A percentile compares a stretch with the other conserved stretches of the same genome.
Conservation (phyloP, 2,888 invertebrate species). For the Dryomyza anilis region DNA sequence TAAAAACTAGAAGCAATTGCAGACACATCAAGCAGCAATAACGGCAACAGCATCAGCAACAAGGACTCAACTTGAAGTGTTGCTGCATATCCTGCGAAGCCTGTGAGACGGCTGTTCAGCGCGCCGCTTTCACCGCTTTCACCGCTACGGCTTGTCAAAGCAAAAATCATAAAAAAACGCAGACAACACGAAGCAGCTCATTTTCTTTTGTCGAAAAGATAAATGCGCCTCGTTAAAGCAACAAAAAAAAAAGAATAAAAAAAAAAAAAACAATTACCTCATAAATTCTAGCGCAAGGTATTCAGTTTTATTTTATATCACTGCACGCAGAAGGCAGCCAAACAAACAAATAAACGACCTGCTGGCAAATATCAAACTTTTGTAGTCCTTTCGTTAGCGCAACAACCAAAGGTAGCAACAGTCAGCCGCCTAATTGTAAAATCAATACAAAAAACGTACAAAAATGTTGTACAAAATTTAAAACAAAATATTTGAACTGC, state of each 20-base stretch:
- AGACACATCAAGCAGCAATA: neutral
- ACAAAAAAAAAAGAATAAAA: too few relatives aligned
- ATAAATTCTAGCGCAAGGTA: slow-evolving; percentile 45
- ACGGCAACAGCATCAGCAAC: neutral
- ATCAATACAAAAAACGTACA: slow-evolving; percentile 42
- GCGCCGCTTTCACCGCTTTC: too few relatives aligned
- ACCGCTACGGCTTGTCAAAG: too few relatives aligned
- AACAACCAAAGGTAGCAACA: neutral
- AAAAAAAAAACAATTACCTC: slow-evolving; percentile 56
- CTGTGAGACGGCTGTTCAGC: neutral
- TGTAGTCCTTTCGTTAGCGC: neutral
- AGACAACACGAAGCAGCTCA: slow-evolving; percentile 38
- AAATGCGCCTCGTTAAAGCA: slow-evolving; percentile 53
- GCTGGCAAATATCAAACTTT: neutral
- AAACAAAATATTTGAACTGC: slow-evolving; percentile 3
- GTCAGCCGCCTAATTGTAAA: slow-evolving; percentile 47
- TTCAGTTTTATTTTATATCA: slow-evolving; percentile 1
- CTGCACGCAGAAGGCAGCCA: neutral
- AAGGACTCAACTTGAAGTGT: neutral
- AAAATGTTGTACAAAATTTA: neutral
- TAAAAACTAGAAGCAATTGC: too few relatives aligned
- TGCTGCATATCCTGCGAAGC: neutral
- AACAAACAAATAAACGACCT: neutral
- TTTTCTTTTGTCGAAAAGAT: slow-evolving; percentile 52
- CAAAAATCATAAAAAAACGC: slow-evolving; percentile 10